Percentiles rank a stretch among this genome's conserved stretches.
Evolutionary conservation across 2,797 vertebrate species (phyloP).

Genomic region (Nannoperca australis): DNA sequence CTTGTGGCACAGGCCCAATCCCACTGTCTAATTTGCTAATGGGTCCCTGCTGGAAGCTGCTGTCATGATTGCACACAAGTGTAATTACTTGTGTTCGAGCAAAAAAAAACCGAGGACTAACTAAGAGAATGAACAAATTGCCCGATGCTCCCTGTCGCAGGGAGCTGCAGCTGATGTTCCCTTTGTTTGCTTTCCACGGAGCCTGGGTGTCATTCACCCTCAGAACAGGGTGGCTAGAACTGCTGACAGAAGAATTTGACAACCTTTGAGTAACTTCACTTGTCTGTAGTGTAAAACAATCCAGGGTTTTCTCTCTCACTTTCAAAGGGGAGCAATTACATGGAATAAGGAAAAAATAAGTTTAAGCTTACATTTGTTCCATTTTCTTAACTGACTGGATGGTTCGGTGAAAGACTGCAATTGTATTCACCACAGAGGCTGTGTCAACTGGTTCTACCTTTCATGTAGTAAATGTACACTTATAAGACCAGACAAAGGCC

Average conservation of each 20-base stretch:
- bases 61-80: slow-evolving; percentile 29
- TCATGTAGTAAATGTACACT: slow-evolving; percentile 40
- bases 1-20: slow-evolving; percentile 78
- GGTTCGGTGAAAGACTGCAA: slow-evolving; percentile 17
- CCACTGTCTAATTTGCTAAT: slow-evolving; percentile 86
- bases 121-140: slow-evolving; percentile 80
- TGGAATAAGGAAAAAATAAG: background rate
- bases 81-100: slow-evolving; percentile 81
- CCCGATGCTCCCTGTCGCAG: slow-evolving; percentile 32
- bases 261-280: slow-evolving; percentile 22
- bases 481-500: slow-evolving; percentile 27
- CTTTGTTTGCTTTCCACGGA: slow-evolving; percentile 53
- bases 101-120: slow-evolving; percentile 79
- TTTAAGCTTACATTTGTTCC: background rate
- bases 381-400: slow-evolving; percentile 6
- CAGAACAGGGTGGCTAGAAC: background rate
- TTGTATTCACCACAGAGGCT: slow-evolving; percentile 30
- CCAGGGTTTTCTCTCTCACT: background rate
- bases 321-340: background rate
- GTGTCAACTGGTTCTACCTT: slow-evolving; percentile 29
- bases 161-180: slow-evolving; percentile 40
- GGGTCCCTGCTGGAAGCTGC: slow-evolving; percentile 80
- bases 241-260: slow-evolving; percentile 13
- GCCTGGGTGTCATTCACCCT: slow-evolving; percentile 64
- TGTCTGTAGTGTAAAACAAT: slow-evolving; percentile 1